Base-by-base conservation (phyloP, 2,113 vertebrate genomes). In the Orthochromis indermauri region DNA sequence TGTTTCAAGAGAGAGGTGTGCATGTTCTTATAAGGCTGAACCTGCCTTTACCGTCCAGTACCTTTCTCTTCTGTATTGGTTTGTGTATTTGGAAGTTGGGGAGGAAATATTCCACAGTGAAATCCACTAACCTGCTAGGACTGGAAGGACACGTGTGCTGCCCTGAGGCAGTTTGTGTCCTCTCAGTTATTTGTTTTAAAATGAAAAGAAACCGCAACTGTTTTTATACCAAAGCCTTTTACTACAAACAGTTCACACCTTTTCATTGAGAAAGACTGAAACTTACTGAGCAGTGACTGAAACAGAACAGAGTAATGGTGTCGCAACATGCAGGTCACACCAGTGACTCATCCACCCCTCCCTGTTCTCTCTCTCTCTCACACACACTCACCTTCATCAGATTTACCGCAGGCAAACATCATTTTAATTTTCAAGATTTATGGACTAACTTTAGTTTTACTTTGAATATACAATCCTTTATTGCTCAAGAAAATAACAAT, bases 61-160 rank as follows among this genome's bases (percentile, higher is more conserved):
- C 16, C 7, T 51, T 63, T 83, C 6, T 55, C 8, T 3, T 55
- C 31, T 42, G 12, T 68, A 98, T 96, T 0, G 90, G 91, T 19
- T 94, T 93, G 6, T 89, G 33, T 0, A 96, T 93, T 0, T 96
- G 89, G n/a, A 97, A 97, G 84, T 86, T 88, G 8, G 95, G 96
- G 53, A 97, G 89, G 1, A 40, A 5, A 55, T 99, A 98, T 28
- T 93, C 54, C 8, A 97, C 81, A 0, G 95, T 95, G 88, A 98
- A 99, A 94, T 99, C 93, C 84, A 95, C 90, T 57, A 86, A 33
- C 3, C 71, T 87, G 57, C 90, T 95, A 7, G 91, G 87, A 40
- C 88, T 84, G 28, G 73, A 83, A 3, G 95, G 96, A 86, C 98
- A 99, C 54, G 92, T 28, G 83, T 85, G 78, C 84, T 93, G 88